These are phyloP conservation scores for Molorchus minor DNA, from an alignment of 2,888 invertebrate genomes.

Conservation along the genomic window DNA sequence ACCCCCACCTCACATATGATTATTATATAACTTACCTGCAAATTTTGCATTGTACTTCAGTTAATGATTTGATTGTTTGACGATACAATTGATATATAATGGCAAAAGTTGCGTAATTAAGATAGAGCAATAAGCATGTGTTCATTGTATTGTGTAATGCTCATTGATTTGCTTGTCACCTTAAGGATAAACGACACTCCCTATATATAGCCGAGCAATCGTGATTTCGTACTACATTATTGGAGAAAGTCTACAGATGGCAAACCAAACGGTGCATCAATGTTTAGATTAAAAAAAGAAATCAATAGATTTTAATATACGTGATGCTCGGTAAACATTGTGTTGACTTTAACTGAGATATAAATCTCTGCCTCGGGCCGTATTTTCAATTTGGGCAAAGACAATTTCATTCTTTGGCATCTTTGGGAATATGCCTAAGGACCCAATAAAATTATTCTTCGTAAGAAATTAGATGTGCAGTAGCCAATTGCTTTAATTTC, in stretches of 20 bases:
- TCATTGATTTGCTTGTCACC: background rate
- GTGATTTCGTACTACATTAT: background rate
- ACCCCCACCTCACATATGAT: no score
- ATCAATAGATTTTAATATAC: constrained; percentile 45
- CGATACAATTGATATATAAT: background rate
- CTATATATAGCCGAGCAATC: background rate
- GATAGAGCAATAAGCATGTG: background rate
- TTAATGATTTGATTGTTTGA: background rate
- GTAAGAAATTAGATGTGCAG: no score
- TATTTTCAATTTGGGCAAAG: constrained; percentile 23
- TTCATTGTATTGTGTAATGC: background rate
- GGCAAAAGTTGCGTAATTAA: background rate
- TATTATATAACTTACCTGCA: no score
- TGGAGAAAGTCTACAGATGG: background rate
- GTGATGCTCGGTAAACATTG: constrained; percentile 41
- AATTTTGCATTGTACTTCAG: background rate
- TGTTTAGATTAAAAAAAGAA: constrained; percentile 22
- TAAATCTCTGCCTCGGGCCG: constrained; percentile 26
- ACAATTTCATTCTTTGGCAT: constrained; percentile 15
- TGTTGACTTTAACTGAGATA: constrained; percentile 44
- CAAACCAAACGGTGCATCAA: background rate
- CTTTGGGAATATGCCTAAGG: no score
- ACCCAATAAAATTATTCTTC: no score
- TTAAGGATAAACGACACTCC: background rate
- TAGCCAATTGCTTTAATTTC: no score